These are phyloP conservation scores for Tachystola acroxantha DNA, from an alignment of 2,888 invertebrate species.

Conservation along the genomic window DNA sequence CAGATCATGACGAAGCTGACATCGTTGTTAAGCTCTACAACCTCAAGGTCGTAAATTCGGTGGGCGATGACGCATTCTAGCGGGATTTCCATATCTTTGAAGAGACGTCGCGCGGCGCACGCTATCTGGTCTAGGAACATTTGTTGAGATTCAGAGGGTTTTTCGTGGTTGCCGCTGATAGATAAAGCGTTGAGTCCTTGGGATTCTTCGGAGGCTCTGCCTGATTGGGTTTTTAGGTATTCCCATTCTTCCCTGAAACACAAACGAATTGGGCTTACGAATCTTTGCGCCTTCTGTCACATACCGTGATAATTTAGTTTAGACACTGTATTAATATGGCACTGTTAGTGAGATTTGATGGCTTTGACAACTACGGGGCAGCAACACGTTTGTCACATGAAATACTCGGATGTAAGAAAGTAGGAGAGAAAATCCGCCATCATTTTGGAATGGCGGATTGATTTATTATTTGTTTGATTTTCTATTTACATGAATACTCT, in stretches of 20 bases:
- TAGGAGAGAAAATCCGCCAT: too few relatives aligned
- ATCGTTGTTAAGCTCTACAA: conserved; percentile 93
- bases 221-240: conserved; percentile 83
- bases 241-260: conserved; percentile 96
- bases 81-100: conserved; percentile 88
- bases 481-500: too few relatives aligned
- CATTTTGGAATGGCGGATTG: too few relatives aligned
- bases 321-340: too few relatives aligned
- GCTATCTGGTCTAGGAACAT: conserved; percentile 88
- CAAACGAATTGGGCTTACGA: too few relatives aligned
- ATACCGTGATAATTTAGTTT: too few relatives aligned
- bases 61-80: conserved; percentile 84
- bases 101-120: conserved; percentile 84
- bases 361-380: too few relatives aligned
- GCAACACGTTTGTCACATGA: too few relatives aligned
- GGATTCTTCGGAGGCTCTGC: conserved; percentile 43
- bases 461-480: too few relatives aligned
- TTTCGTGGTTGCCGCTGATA: conserved; percentile 47
- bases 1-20: conserved; percentile 95
- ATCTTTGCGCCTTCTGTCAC: too few relatives aligned
- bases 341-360: too few relatives aligned
- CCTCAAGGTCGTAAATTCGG: conserved; percentile 94
- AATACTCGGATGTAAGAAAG: too few relatives aligned
- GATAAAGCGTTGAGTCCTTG: conserved; percentile 51
- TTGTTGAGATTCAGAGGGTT: conserved; percentile 86